These are phyloP conservation scores for Lysiphlebus fabarum DNA, from an alignment of 1,140 invertebrate species.

Conservation along the genomic window DNA sequence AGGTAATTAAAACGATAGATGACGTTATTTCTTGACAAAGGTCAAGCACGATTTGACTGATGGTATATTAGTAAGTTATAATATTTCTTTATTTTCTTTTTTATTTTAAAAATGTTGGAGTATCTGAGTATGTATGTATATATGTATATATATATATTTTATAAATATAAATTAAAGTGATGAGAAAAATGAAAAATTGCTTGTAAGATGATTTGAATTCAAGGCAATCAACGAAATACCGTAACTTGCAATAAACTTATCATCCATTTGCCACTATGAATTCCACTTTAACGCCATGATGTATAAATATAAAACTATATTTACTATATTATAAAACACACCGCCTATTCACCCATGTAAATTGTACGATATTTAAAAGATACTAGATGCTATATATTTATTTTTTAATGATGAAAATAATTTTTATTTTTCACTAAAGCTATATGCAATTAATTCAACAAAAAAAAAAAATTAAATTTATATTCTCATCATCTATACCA, in stretches of 20 bases:
- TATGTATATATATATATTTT: background rate
- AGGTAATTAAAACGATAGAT: no score
- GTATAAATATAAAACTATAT: background rate
- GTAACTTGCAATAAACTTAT: slow-evolving; percentile 34
- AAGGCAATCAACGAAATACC: slow-evolving; percentile 44
- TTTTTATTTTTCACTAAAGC: slow-evolving; percentile 26
- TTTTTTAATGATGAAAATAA: slow-evolving; percentile 46
- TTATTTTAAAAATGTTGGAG: no score
- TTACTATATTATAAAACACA: slow-evolving; percentile 28
- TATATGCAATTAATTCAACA: slow-evolving; percentile 28
- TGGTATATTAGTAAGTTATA: no score
- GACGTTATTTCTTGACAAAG: no score
- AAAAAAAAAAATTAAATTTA: slow-evolving; percentile 30
- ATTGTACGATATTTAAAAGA: slow-evolving; percentile 38
- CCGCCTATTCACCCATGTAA: slow-evolving; percentile 34
- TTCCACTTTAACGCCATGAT: slow-evolving; percentile 6
- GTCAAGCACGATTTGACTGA: no score
- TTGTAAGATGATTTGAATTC: slow-evolving; percentile 31
- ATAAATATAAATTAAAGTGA: slow-evolving; percentile 1
- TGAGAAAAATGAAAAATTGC: slow-evolving; percentile 12
- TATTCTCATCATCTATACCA: no score
- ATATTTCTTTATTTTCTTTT: no score
- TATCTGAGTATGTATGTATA: no score
- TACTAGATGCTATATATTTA: slow-evolving; percentile 37
- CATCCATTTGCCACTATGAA: background rate